Evolutionary conservation across 2,113 vertebrate species (phyloP).

Genomic region (Geococcyx californianus): DNA sequence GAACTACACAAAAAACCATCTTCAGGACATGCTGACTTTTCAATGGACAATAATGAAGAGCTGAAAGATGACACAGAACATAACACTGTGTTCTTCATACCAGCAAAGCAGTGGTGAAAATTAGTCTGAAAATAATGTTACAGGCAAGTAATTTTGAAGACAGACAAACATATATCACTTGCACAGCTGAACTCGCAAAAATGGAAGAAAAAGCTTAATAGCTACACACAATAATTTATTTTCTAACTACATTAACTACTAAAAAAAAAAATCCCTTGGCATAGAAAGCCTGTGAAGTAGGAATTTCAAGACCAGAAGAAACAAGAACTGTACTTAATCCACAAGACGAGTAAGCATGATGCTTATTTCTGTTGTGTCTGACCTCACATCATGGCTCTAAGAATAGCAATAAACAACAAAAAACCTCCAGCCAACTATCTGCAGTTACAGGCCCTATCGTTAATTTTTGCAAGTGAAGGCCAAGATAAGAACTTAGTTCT

Average conservation of each 20-base stretch:
- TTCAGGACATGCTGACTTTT: not conserved
- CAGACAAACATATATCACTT: not conserved
- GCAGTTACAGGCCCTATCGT: not conserved
- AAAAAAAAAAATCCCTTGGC: not conserved
- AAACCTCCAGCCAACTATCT: not conserved
- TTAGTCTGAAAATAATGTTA: not conserved
- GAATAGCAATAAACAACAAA: not conserved
- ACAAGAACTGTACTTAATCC: not conserved
- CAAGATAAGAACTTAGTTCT: not conserved
- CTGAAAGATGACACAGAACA: not conserved
- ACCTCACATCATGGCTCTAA: not conserved
- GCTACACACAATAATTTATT: not conserved
- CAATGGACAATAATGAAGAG: not conserved
- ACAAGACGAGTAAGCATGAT: rapidly evolving
- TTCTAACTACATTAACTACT: not conserved
- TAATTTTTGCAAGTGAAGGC: not conserved
- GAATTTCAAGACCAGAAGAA: not conserved
- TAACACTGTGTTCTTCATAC: not conserved
- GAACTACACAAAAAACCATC: not conserved
- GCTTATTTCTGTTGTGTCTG: not conserved
- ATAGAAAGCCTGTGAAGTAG: not conserved
- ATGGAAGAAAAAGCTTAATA: not conserved
- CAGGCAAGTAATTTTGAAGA: slow-evolving; percentile 14
- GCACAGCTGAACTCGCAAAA: not conserved
- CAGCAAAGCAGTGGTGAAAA: not conserved